Conservation (phyloP, 2,888 invertebrate species). For the Clunio marinus region DNA sequence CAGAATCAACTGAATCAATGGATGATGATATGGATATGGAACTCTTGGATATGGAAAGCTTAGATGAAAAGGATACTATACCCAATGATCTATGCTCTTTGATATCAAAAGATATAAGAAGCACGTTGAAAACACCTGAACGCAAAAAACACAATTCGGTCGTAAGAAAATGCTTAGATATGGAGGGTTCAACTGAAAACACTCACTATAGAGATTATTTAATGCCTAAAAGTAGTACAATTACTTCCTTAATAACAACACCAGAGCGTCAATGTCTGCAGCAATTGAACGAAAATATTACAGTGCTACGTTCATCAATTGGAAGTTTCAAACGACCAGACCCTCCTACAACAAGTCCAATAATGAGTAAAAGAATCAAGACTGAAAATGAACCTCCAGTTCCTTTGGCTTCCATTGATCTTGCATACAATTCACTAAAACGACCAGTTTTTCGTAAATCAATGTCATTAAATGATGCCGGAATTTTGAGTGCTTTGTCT, state of each 20-base stretch:
- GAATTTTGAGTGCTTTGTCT: constrained; percentile 68
- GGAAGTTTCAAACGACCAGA: constrained; percentile 65
- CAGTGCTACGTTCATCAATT: constrained; percentile 41
- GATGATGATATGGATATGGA: constrained; percentile 66
- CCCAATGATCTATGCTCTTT: constrained; percentile 59
- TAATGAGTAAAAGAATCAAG: constrained; percentile 51
- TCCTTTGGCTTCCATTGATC: constrained; percentile 36
- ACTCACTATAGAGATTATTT: constrained; percentile 52
- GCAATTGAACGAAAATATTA: constrained; percentile 33
- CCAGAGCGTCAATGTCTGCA: constrained; percentile 31
- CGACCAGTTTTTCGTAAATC: constrained; percentile 58
- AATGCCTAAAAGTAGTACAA: constrained; percentile 45
- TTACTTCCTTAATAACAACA: constrained; percentile 37
- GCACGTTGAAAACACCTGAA: constrained; percentile 50
- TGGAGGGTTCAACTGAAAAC: constrained; percentile 51
- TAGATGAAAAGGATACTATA: constrained; percentile 52
- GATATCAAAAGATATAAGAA: constrained; percentile 56
- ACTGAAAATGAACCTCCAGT: constrained; percentile 46
- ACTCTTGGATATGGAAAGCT: constrained; percentile 58
- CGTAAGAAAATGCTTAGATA: constrained; percentile 54
- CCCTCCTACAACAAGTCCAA: constrained; percentile 55
- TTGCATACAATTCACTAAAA: constrained; percentile 21
- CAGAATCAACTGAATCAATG: constrained; percentile 57
- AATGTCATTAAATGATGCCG: constrained; percentile 74
- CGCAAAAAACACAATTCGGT: constrained; percentile 49